Percentiles rank a stretch among this genome's conserved stretches.
Evolutionary conservation across 2,888 invertebrate genomes (phyloP).

Genomic region (Pterostichus niger): DNA sequence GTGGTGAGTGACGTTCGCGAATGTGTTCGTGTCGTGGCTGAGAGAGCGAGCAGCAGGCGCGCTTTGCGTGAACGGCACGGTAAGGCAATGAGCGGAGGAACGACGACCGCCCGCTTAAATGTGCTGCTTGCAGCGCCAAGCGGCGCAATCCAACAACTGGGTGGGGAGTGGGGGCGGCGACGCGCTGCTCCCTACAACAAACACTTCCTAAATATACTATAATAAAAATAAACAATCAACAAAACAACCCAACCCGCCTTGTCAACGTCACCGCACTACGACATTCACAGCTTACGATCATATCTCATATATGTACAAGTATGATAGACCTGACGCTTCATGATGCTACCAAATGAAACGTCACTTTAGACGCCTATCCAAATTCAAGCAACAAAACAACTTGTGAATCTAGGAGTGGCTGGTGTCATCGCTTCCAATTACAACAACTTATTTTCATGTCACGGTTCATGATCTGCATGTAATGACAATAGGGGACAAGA

Average conservation of each 20-base stretch:
- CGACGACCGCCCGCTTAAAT: constrained; percentile 65
- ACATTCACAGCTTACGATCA: neutral
- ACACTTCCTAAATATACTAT: constrained; percentile 64
- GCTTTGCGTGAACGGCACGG: constrained; percentile 60
- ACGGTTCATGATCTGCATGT: constrained; percentile 37
- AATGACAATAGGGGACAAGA: constrained; percentile 22
- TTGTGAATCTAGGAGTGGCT: neutral
- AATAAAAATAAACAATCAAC: constrained; percentile 59
- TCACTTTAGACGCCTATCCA: neutral
- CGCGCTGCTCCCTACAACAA: constrained; percentile 60
- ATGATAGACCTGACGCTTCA: constrained; percentile 1
- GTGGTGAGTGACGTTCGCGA: constrained; percentile 61
- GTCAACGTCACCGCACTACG: neutral
- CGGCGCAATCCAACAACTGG: constrained; percentile 57
- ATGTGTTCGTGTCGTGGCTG: constrained; percentile 39
- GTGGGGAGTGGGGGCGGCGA: constrained; percentile 65
- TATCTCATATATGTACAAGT: neutral
- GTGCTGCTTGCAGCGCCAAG: constrained; percentile 65
- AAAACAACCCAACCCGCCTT: constrained; percentile 22
- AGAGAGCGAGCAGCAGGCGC: constrained; percentile 24
- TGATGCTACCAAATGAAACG: neutral
- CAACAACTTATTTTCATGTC: constrained; percentile 50
- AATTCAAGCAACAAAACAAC: neutral
- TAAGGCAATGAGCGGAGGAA: constrained; percentile 66
- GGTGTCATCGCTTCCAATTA: constrained; percentile 55